Base-by-base conservation (phyloP, 1,140 invertebrate species). In the Argopecten irradians region DNA sequence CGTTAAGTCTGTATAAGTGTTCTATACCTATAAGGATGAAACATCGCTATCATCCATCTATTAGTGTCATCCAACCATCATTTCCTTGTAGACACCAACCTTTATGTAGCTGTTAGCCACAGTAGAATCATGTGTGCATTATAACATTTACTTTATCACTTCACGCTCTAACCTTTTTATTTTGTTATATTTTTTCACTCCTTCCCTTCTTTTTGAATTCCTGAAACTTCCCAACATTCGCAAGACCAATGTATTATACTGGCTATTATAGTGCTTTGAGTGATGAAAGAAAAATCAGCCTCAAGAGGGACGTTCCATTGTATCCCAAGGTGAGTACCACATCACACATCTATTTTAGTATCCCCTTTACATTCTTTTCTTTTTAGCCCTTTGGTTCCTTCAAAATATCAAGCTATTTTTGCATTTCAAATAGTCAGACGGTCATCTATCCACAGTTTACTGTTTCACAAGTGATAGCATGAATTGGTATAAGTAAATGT, bases 271-370 rank as follows among this genome's bases (percentile, higher is more conserved):
- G 94, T 93, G 93, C 94, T n/a, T 86, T 95, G 71, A 94, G 93
- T 87, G 94, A 95, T 86, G 95, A 95, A 83, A 91, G 90, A 85
- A 95, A 95, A 90, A 95, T 95, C 83, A 93, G 92, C 87, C 91
- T 95, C 28, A 95, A 94, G 90, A 86, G 94, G 89, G 94, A 95
- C 89, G 93, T 95, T 28, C 95, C 94, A 13, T 88, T 93, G 16
- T 95, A 95, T 88, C 95, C 95, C 22, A 95, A 95, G 95, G 95
- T 95, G 94, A 92, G 33, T 85, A 35, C 32, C 16, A 84, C 84
- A 39, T 87, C 16, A 35, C 35, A 82, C 36, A 35, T 46, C 86
- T 82, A 36, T 55, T 32, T 83, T 43, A 86, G 55, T 83, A 36
- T 46, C 43, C 33, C 22, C 11, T 11, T 82, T 34, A 34, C 43